Conservation (phyloP, 2,113 vertebrate genomes). For the Puffinus mauretanicus region DNA sequence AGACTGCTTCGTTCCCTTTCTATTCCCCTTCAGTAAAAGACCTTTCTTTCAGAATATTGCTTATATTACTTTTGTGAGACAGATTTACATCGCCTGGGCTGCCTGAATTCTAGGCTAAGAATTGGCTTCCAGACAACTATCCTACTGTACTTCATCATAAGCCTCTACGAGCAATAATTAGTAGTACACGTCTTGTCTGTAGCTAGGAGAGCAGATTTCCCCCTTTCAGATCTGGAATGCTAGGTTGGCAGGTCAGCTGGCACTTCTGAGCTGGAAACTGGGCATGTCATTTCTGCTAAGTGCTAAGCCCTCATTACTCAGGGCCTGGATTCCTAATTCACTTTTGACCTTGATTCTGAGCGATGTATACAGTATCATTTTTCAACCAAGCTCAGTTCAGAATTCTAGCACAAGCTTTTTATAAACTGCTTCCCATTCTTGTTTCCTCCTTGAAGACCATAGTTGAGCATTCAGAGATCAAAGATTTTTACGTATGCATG, state of each 20-base stretch:
- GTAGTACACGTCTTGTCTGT: conserved; percentile 43
- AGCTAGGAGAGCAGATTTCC: conserved; percentile 54
- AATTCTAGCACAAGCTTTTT: conserved; percentile 38
- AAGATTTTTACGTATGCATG: conserved; percentile 12
- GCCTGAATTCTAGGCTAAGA: neutral
- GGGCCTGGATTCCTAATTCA: conserved; percentile 49
- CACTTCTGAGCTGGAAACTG: conserved; percentile 50
- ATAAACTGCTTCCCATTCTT: conserved; percentile 54
- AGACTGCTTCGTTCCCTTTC: neutral
- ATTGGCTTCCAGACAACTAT: conserved; percentile 22
- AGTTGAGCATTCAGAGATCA: conserved; percentile 37
- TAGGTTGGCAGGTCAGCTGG: conserved; percentile 66
- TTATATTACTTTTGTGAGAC: neutral
- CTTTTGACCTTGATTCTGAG: conserved; percentile 60
- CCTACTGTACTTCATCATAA: conserved; percentile 32
- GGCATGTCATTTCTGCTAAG: conserved; percentile 57
- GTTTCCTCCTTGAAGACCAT: conserved; percentile 28
- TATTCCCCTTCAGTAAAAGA: neutral
- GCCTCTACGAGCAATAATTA: conserved; percentile 34
- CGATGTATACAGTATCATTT: conserved; percentile 46
- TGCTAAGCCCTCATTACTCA: conserved; percentile 62
- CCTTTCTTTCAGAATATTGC: neutral
- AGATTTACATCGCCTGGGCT: neutral
- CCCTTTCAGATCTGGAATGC: conserved; percentile 54
- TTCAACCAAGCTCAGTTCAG: conserved; percentile 8